Evolutionary conservation across 2,113 vertebrate genomes (phyloP), one percentile per base, ranked within the genome.

Genomic region (Phoenicopterus ruber): DNA sequence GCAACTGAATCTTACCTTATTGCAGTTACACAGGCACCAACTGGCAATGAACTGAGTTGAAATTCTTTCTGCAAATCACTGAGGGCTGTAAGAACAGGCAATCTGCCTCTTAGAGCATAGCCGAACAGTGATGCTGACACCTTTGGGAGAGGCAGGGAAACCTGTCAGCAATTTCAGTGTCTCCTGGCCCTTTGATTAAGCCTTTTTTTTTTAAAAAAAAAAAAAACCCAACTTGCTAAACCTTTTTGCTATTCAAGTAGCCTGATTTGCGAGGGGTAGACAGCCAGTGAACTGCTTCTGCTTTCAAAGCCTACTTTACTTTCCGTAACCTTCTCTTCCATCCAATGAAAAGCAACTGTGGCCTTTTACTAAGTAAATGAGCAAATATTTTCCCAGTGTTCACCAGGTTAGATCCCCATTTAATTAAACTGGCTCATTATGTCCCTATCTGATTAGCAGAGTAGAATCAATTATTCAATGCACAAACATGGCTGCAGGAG

Each of bases 401-500:
- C 98, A 98, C 98, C 99, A 99, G 99, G 99, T 99, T 99, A 99
- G 99, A 99, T 99, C 99, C 99, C 99, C 99, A 99, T 99, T 99
- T 99, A 99, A 99, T 99, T 99, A 99, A 99, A 99, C 99, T 99
- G 99, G 98, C 99, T 99, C 99, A 99, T 99, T 99, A 99, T 99
- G 99, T 99, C 98, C 98, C 98, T 99, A 99, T 99, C 99, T 99
- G 99, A 99, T 99, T 99, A 99, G 99, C 98, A 98, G 98, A 99
- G 98, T 99, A 99, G 99, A 99, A 99, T 99, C 99, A 99, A 99
- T 99, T 99, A 99, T 99, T 99, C 99, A 99, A 99, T 99, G 98
- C 99, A 99, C 99, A 99, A 99, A 99, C 99, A 99, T 98, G 98
- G 98, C 99, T 98, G 98, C 98, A 98, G 98, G 98, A 99, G 99